Base-by-base conservation (phyloP, 23 tunicate genomes). In the Phallusia fumigata region DNA sequence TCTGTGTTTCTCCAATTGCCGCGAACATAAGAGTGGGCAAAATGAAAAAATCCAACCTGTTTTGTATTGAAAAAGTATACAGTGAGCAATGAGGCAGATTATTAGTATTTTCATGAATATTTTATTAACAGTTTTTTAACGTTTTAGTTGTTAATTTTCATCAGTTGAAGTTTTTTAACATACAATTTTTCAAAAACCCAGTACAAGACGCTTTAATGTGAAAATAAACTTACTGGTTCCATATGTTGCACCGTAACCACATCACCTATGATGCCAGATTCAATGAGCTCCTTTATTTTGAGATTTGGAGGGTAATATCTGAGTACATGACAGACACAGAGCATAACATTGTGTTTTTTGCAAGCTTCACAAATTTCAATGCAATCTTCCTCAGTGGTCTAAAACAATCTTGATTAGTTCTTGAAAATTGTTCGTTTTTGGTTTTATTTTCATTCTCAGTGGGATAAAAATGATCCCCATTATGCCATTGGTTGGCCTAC, bases 21-120 rank as follows among this genome's bases (percentile, higher is more conserved):
- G 19, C 95, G 77, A n/a, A 90, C 95, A 45, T 90, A 90, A 26
- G 95, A 85, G 74, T 90, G 95, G 2, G 95, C 95, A 77, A 85
- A 90, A 35, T 90, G 95, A 79, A 36, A 85, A 65, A 64, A 81
- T 10, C 95, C 95, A 80, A 90, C 75, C 90, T 86, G 32, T 31
- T 3, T 10, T n/a, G n/a, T n/a, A n/a, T n/a, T n/a, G n/a, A n/a
- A n/a, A 76, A 21, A 49, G 28, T 40, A 40, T 40, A 40, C 47
- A 40, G n/a, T n/a, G n/a, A n/a, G n/a, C n/a, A n/a, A n/a, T n/a
- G n/a, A n/a, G n/a, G n/a, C n/a, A n/a, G n/a, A n/a, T n/a, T n/a
- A n/a, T n/a, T n/a, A n/a, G n/a, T n/a, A n/a, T n/a, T n/a, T n/a
- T n/a, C n/a, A n/a, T n/a, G n/a, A n/a, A n/a, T n/a, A n/a, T n/a